Evolutionary conservation across 2,888 invertebrate species (phyloP).

Genomic region (Steinernema hermaphroditum): DNA sequence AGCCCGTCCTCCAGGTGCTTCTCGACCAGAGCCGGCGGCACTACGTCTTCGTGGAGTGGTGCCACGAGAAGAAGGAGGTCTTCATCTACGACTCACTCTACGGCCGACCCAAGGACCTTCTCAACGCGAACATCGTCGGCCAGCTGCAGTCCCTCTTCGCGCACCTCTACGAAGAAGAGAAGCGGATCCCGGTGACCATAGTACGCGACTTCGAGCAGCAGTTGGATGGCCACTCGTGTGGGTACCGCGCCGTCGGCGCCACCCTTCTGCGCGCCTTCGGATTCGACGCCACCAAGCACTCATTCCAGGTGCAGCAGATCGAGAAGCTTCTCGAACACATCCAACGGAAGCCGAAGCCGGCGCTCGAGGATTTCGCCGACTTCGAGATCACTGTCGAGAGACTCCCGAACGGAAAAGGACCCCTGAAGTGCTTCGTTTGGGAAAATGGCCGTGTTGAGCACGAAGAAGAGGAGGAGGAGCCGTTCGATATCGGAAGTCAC

Average conservation of each 20-base stretch:
- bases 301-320: not conserved
- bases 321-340: not conserved
- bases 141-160: conserved; percentile 14
- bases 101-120: not conserved
- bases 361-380: not conserved
- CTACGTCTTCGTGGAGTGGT: conserved; percentile 14
- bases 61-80: not conserved
- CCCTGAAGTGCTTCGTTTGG: not conserved
- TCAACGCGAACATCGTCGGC: not conserved
- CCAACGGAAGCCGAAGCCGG: not conserved
- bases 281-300: not conserved
- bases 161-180: not conserved
- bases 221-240: not conserved
- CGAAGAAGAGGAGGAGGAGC: not conserved
- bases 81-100: not conserved
- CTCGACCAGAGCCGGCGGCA: not conserved
- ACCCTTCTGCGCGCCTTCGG: not conserved
- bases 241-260: not conserved
- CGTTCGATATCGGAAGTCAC: not conserved
- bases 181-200: not conserved
- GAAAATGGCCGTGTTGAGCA: not conserved
- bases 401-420: not conserved
- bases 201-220: conserved; percentile 17
- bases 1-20: conserved; percentile 12
- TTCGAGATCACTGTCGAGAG: not conserved